Base-by-base conservation (phyloP, 1,140 invertebrate genomes). In the Microplitis demolitor region DNA sequence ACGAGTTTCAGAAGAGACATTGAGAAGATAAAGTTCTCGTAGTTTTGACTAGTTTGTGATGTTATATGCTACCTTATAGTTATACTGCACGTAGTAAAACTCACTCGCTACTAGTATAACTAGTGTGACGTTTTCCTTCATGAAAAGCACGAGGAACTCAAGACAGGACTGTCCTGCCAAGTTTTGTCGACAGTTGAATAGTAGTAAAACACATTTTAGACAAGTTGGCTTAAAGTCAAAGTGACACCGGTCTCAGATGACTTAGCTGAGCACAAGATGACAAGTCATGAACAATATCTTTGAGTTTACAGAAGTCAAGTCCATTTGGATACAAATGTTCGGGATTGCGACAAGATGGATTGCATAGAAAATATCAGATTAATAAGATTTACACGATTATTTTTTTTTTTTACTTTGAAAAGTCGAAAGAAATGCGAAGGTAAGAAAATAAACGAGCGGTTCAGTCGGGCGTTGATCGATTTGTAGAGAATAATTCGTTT, bases 1-100 rank as follows among this genome's bases (percentile, higher is more conserved):
- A 64, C 62, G 62, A 50, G 62, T 64, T 64, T 45, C 37, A 51
- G 11, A 37, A 39, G 61, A 50, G 62, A 64, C 39, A 50, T 51
- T 64, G 39, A 64, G 16, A 37, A 64, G 39, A 64, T 31, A 50
- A 64, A 16, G 4, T 64, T 50, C 5, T 16, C 6, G 14, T 4
- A 64, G 62, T 64, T 64, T 50, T 16, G 34, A 64, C 62, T 64
- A 64, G 62, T 64, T 64, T 64, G 37, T 37, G n/a, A 37, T 37
- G 62, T 45, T 45, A 45, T 45, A 45, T 45, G 6, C 39, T 45
- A 45, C 39, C 39, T 24, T 45, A 45, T 45, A 45, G 6, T 45
- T 11, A 45, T 9, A 45, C 39, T 45, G 5, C 39, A 45, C 39
- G 24, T 24, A 24, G 24, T 24, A 24, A 24, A 24, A 35, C 60